These are phyloP conservation scores for Leptothorax acervorum DNA, from an alignment of 2,888 invertebrate genomes.

Conservation along the genomic window DNA sequence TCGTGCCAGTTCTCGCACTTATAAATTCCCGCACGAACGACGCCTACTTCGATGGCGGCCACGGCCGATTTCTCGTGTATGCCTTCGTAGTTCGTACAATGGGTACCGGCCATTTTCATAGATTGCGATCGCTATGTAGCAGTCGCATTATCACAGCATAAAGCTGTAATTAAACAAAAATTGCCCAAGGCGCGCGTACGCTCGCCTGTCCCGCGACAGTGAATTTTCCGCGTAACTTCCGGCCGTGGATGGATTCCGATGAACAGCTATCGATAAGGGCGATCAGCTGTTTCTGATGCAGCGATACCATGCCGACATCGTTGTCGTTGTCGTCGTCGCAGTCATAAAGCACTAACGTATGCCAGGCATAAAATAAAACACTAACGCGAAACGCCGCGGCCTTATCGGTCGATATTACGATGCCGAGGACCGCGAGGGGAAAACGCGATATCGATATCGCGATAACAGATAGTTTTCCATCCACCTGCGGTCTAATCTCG, in stretches of 20 bases:
- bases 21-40: slow-evolving; percentile 61
- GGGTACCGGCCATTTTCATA: slow-evolving; percentile 62
- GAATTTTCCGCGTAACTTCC: slow-evolving; percentile 48
- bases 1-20: slow-evolving; percentile 76
- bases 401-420: slow-evolving; percentile 27
- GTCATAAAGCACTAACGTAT: slow-evolving; percentile 23
- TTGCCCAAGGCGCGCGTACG: slow-evolving; percentile 23
- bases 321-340: background rate
- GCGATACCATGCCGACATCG: slow-evolving; percentile 23
- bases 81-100: background rate
- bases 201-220: slow-evolving; percentile 35
- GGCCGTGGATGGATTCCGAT: slow-evolving; percentile 29
- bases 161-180: slow-evolving; percentile 54
- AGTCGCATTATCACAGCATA: slow-evolving; percentile 51
- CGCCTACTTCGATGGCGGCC: slow-evolving; percentile 31
- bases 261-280: slow-evolving; percentile 7
- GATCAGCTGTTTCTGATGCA: slow-evolving; percentile 34
- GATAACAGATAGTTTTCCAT: slow-evolving; percentile 35
- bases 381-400: slow-evolving; percentile 24
- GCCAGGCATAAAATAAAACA: slow-evolving; percentile 25
- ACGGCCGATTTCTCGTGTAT: slow-evolving; percentile 53
- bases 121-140: slow-evolving; percentile 64
- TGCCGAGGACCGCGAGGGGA: background rate
- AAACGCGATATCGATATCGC: slow-evolving; percentile 26
- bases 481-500: slow-evolving; percentile 45